phyloP scores from a whole-genome alignment of 2,113 vertebrate genomes.

The Ceyx margarethae region DNA sequence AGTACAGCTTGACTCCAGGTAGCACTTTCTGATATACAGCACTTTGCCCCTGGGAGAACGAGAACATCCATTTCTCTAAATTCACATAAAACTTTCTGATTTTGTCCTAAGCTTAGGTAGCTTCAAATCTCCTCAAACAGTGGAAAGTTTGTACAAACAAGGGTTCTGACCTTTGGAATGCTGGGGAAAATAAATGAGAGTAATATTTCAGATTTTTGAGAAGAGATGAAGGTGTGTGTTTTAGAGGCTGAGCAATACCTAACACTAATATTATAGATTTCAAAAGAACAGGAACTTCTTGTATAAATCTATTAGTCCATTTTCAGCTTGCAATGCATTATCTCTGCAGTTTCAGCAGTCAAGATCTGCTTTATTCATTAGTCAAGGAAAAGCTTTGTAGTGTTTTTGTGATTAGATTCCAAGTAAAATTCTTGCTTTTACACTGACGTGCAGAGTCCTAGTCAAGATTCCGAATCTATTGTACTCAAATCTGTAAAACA shows the following conservation, averaged over 20 bases:
- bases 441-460: fast-evolving
- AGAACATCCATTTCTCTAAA: neutral
- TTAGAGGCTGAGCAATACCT: neutral
- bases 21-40: neutral
- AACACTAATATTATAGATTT: neutral
- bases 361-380: neutral
- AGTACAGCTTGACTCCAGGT: neutral
- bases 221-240: neutral
- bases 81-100: neutral
- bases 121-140: neutral
- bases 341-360: neutral
- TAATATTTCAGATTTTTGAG: neutral
- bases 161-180: neutral
- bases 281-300: neutral
- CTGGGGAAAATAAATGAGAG: neutral
- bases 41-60: neutral
- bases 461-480: neutral
- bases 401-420: neutral
- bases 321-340: neutral
- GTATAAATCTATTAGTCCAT: neutral
- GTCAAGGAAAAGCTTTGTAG: neutral
- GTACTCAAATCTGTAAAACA: neutral
- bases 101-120: neutral
- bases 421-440: neutral
- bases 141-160: neutral